Conservation (phyloP, 2,888 invertebrate genomes). For the Mythimna lalbum region DNA sequence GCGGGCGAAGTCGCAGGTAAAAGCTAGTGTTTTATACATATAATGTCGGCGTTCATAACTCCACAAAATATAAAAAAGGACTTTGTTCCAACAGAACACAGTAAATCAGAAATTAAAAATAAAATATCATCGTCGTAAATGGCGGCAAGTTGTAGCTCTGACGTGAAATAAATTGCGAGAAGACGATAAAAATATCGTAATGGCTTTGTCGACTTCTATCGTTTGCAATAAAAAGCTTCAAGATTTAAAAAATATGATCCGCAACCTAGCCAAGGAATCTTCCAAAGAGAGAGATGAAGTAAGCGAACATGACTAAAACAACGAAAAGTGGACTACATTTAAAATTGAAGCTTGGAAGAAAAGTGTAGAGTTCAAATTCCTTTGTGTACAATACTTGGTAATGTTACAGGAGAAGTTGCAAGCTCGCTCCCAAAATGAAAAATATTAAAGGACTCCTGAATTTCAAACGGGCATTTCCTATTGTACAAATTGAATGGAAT, state of each 20-base stretch:
- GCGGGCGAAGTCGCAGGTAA: no score
- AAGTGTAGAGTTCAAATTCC: constrained; percentile 42
- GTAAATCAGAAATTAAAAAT: constrained; percentile 45
- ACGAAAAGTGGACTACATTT: constrained; percentile 7
- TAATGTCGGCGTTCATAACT: not conserved
- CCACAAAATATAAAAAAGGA: constrained; percentile 5
- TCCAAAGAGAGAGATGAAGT: constrained; percentile 24
- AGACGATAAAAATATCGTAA: constrained; percentile 59
- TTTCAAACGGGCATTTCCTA: constrained; percentile 57
- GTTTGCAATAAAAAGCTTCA: constrained; percentile 61
- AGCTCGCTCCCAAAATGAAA: constrained; percentile 53
- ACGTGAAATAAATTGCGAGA: constrained; percentile 54
- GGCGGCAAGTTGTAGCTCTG: constrained; percentile 45
- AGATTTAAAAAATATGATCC: constrained; percentile 59
- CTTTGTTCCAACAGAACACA: constrained; percentile 30
- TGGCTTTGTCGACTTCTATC: constrained; percentile 56
- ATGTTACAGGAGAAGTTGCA: constrained; percentile 37
- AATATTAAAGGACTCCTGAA: constrained; percentile 59
- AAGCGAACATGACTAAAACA: constrained; percentile 39
- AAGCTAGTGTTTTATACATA: no score
- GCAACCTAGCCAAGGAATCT: constrained; percentile 44
- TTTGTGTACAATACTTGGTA: constrained; percentile 17
- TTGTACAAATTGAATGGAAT: constrained; percentile 64
- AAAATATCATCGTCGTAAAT: constrained; percentile 42
- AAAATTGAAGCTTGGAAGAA: constrained; percentile 23